A percentile compares a stretch with the other conserved stretches of the same genome.
These are phyloP conservation scores for Microplitis manilae DNA, from an alignment of 2,888 invertebrate genomes.

Conservation along the genomic window DNA sequence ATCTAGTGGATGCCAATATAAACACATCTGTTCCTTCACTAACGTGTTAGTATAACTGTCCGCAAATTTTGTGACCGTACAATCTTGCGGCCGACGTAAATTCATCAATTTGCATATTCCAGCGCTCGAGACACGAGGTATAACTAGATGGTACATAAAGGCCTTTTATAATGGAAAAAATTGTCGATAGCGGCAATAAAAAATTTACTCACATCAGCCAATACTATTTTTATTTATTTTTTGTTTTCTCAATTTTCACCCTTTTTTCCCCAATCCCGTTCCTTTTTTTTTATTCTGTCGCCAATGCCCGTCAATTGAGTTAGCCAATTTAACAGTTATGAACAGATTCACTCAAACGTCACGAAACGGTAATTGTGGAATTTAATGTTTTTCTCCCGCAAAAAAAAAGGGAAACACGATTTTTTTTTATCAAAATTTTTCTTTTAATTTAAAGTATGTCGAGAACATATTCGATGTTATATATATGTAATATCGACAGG, in stretches of 20 bases:
- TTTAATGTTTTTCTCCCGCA: neutral
- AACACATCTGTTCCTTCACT: neutral
- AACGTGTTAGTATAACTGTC: slow-evolving; percentile 10
- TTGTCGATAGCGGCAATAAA: neutral
- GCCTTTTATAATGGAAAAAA: neutral
- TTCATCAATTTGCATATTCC: slow-evolving; percentile 18
- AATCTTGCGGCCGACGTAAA: neutral
- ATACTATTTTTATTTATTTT: neutral
- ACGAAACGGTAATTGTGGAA: slow-evolving; percentile 4
- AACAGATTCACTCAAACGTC: slow-evolving; percentile 12
- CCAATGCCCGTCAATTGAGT: slow-evolving; percentile 7
- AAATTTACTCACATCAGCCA: neutral
- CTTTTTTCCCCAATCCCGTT: neutral
- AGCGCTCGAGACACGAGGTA: neutral
- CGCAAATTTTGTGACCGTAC: neutral
- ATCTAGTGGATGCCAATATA: neutral
- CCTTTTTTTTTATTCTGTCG: neutral
- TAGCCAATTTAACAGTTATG: slow-evolving; percentile 7
- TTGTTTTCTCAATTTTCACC: neutral
- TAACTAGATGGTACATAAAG: neutral
- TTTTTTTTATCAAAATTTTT: slow-evolving; percentile 9
- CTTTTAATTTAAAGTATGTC: neutral
- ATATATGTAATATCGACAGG: slow-evolving; percentile 25
- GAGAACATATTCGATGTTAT: neutral
- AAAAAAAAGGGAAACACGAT: neutral